A percentile compares a stretch with the other conserved stretches of the same genome.
phyloP scores from a whole-genome alignment of 2,888 invertebrate species.

The Nasonovia ribisnigri region DNA sequence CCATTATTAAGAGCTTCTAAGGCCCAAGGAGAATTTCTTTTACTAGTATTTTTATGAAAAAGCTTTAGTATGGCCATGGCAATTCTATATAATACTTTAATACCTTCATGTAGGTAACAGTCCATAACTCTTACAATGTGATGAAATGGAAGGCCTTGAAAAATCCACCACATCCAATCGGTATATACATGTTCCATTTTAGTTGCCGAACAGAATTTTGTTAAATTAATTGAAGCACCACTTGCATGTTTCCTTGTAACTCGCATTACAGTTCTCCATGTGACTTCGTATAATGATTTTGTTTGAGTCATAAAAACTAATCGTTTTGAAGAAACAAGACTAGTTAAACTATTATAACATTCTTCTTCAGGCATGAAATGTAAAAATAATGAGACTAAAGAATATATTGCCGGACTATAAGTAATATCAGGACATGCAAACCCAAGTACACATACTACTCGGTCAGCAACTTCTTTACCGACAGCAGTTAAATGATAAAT shows the following conservation, averaged over 20 bases:
- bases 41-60: constrained; percentile 88
- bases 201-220: constrained; percentile 76
- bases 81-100: constrained; percentile 94
- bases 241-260: constrained; percentile 98
- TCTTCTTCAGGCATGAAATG: constrained; percentile 98
- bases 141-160: constrained; percentile 93
- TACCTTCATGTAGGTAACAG: constrained; percentile 97
- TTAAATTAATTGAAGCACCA: constrained; percentile 86
- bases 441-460: constrained; percentile 89
- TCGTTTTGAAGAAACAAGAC: constrained; percentile 89
- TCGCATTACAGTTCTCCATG: constrained; percentile 96
- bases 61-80: constrained; percentile 92
- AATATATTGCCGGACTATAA: constrained; percentile 93
- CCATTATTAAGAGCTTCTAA: constrained; percentile 87
- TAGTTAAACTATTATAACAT: constrained; percentile 93
- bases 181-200: constrained; percentile 89
- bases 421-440: constrained; percentile 96
- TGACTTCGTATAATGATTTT: constrained; percentile 93
- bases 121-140: constrained; percentile 94
- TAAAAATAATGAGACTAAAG: constrained; percentile 91
- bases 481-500: constrained; percentile 88
- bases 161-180: constrained; percentile 99
- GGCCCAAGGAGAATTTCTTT: constrained; percentile 84
- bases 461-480: constrained; percentile 87
- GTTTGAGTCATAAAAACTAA: constrained; percentile 97